Evolutionary conservation across 2,797 vertebrate species (phyloP), one percentile per base, ranked within the genome.

Genomic region (Cirrhinus mrigala): DNA sequence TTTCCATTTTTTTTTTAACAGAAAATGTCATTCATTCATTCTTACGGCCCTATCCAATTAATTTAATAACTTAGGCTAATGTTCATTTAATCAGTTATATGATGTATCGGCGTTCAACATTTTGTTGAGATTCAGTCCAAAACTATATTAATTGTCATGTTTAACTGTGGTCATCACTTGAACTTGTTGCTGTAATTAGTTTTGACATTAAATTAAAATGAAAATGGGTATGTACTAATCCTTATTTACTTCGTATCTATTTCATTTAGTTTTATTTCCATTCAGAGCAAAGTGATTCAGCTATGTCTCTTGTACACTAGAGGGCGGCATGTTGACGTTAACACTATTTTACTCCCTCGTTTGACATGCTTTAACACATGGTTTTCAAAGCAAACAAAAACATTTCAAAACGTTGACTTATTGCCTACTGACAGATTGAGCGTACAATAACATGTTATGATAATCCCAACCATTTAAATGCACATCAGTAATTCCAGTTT

Each of bases 301-400:
- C 10, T 37, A 27, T 66, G 33, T 54, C 64, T 68, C n/a, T 64
- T 37, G 68, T 18, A 74, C 88, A 88, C 79, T 86, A 89, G 88
- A 89, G 79, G 88, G 88, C 74, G 84, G 74, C 84, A 86, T 48
- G 60, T 22, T 48, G 46, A 81, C 85, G 77, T 74, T 16, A 44
- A 74, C 40, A 15, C 5, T 58, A 22, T 48, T 71, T 60, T 8
- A 37, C 3, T 6, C 6, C 18, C 12, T 22, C 24, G 29, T 4
- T 20, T 58, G 24, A 56, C 24, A 22, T 24, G 46, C 29, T 44
- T 64, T 22, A 37, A n/a, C 54, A 24, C 75, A 46, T 81, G 48
- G 20, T 11, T 54, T 69, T 54, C 27, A 79, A 66, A 82, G 27
- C 56, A 62, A 73, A 74, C 56, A 50, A 62, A 71, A 62, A 50